Evolutionary conservation across 2,113 vertebrate genomes (phyloP), one percentile per base, ranked within the genome.

Genomic region (Platanista minor): DNA sequence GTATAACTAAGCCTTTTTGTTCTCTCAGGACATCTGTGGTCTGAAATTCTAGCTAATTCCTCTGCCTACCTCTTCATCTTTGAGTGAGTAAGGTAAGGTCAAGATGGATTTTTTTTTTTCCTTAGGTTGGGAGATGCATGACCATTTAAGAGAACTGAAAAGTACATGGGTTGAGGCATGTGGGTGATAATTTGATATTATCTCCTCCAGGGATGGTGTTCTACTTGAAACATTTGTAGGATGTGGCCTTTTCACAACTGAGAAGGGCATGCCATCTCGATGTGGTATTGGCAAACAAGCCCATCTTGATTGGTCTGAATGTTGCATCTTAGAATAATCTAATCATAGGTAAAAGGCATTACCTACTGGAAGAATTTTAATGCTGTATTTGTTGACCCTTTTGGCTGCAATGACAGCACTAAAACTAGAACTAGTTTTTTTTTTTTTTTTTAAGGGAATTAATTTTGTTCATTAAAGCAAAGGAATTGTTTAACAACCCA

Each of bases 381-480:
- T 72, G 36, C 33, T 52, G 5, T 29, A 18, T 92, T 95, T 62
- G 9, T 59, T 94, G 72, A 29, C 12, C 20, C 15, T 89, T 92
- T 71, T 59, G 59, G 13, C 31, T 74, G 29, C 6, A 66, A 64
- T 31, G 33, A 69, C 13, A 77, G 7, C 41, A 43, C 15, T 87
- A 83, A 90, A 57, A 78, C 29, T 49, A 69, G 3, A 78, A 94
- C 36, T 62, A 14, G 66, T 18, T 75, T 90, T 13, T 13, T n/a
- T 49, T n/a, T 49, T 52, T 71, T 85, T 36, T 87, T 94, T 23
- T 17, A 86, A 92, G 85, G 29, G 8, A 67, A 52, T 94, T 77
- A 31, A 41, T 92, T 90, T 94, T 96, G 33, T 61, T 92, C 31
- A 62, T 69, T 94, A 92, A 95, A 17, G 75, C 52, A 64, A 94